Percentiles rank a stretch among this genome's conserved stretches.
These are phyloP conservation scores for Eupeodes latifasciatus DNA, from an alignment of 2,888 invertebrate genomes.

Conservation along the genomic window DNA sequence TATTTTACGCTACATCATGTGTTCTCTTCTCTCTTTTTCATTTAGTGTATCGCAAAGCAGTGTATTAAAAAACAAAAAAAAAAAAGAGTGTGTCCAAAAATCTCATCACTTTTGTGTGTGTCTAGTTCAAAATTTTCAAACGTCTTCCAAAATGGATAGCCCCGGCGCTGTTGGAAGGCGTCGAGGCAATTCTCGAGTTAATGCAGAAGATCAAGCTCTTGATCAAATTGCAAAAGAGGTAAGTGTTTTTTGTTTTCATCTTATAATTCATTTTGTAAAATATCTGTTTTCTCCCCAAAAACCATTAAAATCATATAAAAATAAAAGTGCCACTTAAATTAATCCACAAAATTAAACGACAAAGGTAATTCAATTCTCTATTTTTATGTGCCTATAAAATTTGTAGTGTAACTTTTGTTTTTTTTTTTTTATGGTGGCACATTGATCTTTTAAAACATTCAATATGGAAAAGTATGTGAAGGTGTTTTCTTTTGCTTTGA, in stretches of 20 bases:
- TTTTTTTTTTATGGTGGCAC: background rate
- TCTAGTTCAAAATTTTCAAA: slow-evolving; percentile 72
- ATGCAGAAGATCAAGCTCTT: slow-evolving; percentile 98
- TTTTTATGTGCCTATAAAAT: slow-evolving; percentile 64
- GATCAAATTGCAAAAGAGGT: slow-evolving; percentile 99
- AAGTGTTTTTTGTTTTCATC: slow-evolving; percentile 80
- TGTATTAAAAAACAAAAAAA: slow-evolving; percentile 33
- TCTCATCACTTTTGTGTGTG: slow-evolving; percentile 73
- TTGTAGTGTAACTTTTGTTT: slow-evolving; percentile 38
- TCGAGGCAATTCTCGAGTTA: slow-evolving; percentile 92
- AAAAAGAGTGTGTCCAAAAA: slow-evolving; percentile 47
- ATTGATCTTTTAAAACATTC: slow-evolving; percentile 39
- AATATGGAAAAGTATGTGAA: background rate
- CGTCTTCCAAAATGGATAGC: slow-evolving; percentile 81
- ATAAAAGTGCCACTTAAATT: slow-evolving; percentile 66
- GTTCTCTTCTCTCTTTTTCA: slow-evolving; percentile 64
- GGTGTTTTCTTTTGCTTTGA: slow-evolving; percentile 26
- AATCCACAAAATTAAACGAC: slow-evolving; percentile 47
- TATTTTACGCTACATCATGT: slow-evolving; percentile 56
- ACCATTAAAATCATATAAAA: slow-evolving; percentile 52
- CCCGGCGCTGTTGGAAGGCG: slow-evolving; percentile 87
- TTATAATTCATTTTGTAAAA: slow-evolving; percentile 13
- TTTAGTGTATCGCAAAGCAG: slow-evolving; percentile 73
- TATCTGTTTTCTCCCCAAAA: slow-evolving; percentile 22
- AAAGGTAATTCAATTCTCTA: slow-evolving; percentile 19